phyloP scores from a whole-genome alignment of 30 jellyfish, hydroid and myxozoan species.

The Cassiopea xamachana region DNA sequence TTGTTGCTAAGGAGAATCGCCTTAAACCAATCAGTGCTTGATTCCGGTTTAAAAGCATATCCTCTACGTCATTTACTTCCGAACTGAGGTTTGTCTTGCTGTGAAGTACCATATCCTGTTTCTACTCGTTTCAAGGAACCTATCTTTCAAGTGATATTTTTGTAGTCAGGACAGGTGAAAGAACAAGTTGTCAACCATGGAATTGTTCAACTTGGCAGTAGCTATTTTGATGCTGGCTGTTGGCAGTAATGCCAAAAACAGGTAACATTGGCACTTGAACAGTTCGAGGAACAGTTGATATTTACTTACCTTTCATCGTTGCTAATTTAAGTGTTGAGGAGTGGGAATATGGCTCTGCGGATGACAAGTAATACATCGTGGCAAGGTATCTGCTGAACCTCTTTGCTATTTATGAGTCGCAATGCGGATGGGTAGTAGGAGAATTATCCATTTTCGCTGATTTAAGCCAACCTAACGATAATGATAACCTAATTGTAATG shows the following conservation, averaged over 20 bases:
- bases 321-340: not conserved
- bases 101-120: not conserved
- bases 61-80: constrained; percentile 1
- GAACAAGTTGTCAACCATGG: not conserved
- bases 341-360: not conserved
- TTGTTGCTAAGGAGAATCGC: too few species aligned
- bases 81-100: not conserved
- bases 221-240: not conserved
- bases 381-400: too few species aligned
- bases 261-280: not conserved
- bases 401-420: not conserved
- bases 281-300: not conserved
- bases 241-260: not conserved
- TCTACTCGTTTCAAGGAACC: not conserved
- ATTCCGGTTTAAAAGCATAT: too few species aligned
- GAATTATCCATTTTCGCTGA: too few species aligned
- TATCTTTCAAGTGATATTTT: not conserved
- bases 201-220: not conserved
- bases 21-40: too few species aligned
- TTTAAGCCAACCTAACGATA: too few species aligned
- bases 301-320: not conserved
- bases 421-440: not conserved
- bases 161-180: not conserved
- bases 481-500: too few species aligned
- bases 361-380: too few species aligned